Base-by-base conservation (phyloP, 2,113 vertebrate genomes). In the Baryphthengus martii region DNA sequence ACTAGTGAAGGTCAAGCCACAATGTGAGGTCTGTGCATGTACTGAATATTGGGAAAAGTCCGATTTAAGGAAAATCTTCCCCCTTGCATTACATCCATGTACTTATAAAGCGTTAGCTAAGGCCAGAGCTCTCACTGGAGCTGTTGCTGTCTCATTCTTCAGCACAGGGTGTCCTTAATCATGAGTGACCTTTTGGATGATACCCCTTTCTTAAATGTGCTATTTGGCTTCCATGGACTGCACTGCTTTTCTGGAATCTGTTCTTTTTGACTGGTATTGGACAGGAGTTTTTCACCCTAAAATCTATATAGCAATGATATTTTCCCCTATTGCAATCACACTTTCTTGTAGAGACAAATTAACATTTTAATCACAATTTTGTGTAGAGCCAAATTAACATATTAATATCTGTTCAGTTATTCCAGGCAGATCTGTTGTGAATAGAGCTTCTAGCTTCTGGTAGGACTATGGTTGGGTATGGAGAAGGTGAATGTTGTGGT, bases 11-110 rank as follows among this genome's bases (percentile, higher is more conserved):
- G 88, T 95, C 79, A 96, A 83, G 24, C 26, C 63, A 77, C 0
- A 1, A 88, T 95, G 82, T 94, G 90, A 94, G 78, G 86, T 90
- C 92, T 90, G 79, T 88, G 47, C 29, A 23, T 71, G 47, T 56
- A 76, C 67, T 73, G 50, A 73, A 53, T 74, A 28, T 20, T 47
- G 35, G 29, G 50, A 71, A 89, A 88, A 77, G 29, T 35, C 9
- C 0, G 0, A 20, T 58, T 65, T 85, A 76, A 88, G 79, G 59
- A 73, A 50, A 93, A 59, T 79, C 28, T 88, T 91, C 25, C 39
- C 31, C 40, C 39, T 62, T 0, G 3, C 17, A 28, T 72, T 83
- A 21, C 21, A 79, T 42, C 33, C 15, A 5, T 53, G 3, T 75
- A 49, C 81, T 82, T 81, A 58, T 63, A 80, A 86, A 50, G 25